Base-by-base conservation (phyloP, 2,797 vertebrate genomes). In the Calcarius lapponicus region DNA sequence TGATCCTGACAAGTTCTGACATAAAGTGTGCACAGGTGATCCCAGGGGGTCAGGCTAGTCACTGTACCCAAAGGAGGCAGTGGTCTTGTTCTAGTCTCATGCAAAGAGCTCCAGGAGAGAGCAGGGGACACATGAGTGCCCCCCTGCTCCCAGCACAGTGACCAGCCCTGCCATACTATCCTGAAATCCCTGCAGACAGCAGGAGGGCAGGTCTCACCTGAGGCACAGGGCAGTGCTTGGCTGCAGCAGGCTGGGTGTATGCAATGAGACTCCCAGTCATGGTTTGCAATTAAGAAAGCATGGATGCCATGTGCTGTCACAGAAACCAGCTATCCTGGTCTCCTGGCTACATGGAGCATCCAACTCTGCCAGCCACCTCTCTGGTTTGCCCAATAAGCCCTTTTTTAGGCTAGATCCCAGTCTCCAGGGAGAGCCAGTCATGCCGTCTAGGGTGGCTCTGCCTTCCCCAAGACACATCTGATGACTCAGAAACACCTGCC, bases 41-140 rank as follows among this genome's bases (percentile, higher is more conserved):
- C 10, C 3, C 66, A 21, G 43, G 1, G 9, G 26, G 13, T 11
- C 7, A 4, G 60, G 51, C 65, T 6, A n/a, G 10, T 26, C 5
- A 1, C 53, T 29, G 50, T 9, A 9, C 2, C 24, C 2, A 4
- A 66, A 61, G 36, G 45, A 72, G 31, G 66, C 60, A 17, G 24
- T 2, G 0, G 22, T 21, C 38, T 36, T 42, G 48, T 36, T 60
- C 36, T 13, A 62, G 28, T 10, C 34, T 19, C 13, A 2, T 12
- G 11, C 40, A 32, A 71, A 67, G 29, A 38, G 48, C 50, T 45
- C 54, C 47, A 48, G 50, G 12, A 43, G 13, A 34, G 58, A 81
- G 18, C 6, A 43, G 19, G 1, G 9, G 53, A 67, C 18, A 25
- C 2, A 1, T 0, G 0, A 43, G 32, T 1, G 29, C 47, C 31